A percentile compares a stretch with the other conserved stretches of the same genome.
phyloP scores from a whole-genome alignment of 2,888 invertebrate species.

The Papilio elwesi region DNA sequence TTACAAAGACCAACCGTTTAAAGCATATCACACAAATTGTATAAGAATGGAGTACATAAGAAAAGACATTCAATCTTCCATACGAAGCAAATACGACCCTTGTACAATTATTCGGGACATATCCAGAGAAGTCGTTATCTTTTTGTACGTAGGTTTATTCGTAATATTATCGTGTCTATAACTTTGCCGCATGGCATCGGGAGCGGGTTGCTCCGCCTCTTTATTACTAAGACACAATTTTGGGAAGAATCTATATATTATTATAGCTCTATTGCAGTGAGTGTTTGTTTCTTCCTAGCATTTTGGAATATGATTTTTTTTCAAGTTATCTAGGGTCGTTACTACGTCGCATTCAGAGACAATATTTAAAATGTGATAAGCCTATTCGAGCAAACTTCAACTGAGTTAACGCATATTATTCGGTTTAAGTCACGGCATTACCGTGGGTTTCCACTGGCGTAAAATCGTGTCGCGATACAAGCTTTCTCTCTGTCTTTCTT shows the following conservation, averaged over 20 bases:
- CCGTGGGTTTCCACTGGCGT: too few relatives aligned
- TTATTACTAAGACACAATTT: conserved; percentile 66
- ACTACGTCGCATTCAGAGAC: too few relatives aligned
- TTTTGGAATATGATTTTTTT: conserved; percentile 57
- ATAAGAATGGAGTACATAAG: background rate
- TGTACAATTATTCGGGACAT: conserved; percentile 42
- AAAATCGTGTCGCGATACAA: too few relatives aligned
- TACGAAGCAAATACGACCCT: conserved; percentile 38
- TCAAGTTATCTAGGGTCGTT: background rate
- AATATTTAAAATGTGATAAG: too few relatives aligned
- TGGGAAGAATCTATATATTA: conserved; percentile 50
- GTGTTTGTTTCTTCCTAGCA: conserved; percentile 72
- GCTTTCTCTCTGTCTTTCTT: too few relatives aligned
- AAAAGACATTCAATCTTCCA: conserved; percentile 30
- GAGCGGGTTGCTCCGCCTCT: conserved; percentile 51
- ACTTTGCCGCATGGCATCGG: conserved; percentile 53
- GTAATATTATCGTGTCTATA: conserved; percentile 56
- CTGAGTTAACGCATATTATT: too few relatives aligned
- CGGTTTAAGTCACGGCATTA: too few relatives aligned
- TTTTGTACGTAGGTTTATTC: conserved; percentile 48
- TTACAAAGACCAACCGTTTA: background rate
- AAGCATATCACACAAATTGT: background rate
- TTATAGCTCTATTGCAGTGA: conserved; percentile 62
- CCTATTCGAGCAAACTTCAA: too few relatives aligned
- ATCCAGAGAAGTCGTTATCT: conserved; percentile 46